Conservation (phyloP, 2,888 invertebrate species). For the Polydesmus complanatus region DNA sequence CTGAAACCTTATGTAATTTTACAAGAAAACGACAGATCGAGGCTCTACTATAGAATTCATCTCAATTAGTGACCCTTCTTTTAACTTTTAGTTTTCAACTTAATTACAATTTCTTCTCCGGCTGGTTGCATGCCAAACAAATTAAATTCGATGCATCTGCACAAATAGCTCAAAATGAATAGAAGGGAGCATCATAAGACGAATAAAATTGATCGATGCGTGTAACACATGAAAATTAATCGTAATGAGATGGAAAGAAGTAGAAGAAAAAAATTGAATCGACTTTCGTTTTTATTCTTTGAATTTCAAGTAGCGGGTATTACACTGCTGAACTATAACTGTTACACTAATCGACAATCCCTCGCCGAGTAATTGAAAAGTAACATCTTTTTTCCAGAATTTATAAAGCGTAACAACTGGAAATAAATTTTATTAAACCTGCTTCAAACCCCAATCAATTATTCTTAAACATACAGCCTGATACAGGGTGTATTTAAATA, state of each 20-base stretch:
- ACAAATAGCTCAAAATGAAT: neutral
- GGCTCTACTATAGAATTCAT: too few species aligned
- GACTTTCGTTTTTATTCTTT: neutral
- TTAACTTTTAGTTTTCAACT: too few species aligned
- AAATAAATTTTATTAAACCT: too few species aligned
- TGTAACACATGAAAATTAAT: neutral
- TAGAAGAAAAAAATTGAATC: neutral
- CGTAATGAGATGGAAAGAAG: neutral
- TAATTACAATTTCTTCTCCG: neutral
- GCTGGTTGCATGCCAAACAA: neutral
- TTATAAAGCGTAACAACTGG: too few species aligned
- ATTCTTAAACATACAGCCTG: too few species aligned
- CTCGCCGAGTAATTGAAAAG: neutral
- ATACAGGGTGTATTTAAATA: too few species aligned
- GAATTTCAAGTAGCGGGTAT: neutral
- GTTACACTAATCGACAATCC: neutral
- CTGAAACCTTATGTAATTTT: too few species aligned
- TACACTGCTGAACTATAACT: neutral
- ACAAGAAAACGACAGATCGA: too few species aligned
- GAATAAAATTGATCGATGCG: neutral
- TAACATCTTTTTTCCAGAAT: neutral
- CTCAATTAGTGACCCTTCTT: too few species aligned
- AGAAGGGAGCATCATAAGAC: neutral
- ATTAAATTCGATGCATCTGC: neutral
- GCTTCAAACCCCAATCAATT: too few species aligned